phyloP scores from a whole-genome alignment of 2,113 vertebrate species.

The Cynopterus brachyotis region DNA sequence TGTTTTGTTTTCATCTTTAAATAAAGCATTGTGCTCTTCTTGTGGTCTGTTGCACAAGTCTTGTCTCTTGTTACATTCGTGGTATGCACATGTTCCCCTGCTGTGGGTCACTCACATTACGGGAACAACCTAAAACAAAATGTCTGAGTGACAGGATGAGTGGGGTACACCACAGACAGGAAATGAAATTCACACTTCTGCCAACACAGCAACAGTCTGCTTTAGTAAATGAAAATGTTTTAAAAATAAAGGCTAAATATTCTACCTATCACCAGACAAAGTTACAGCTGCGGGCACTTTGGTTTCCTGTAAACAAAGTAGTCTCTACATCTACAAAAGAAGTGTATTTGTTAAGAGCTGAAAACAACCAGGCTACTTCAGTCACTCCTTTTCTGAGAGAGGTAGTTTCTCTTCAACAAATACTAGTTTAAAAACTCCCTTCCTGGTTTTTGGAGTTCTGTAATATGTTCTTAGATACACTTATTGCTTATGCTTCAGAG shows the following conservation, averaged over 20 bases:
- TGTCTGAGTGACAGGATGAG: conserved; percentile 77
- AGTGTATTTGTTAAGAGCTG: conserved; percentile 20
- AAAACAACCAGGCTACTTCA: conserved; percentile 27
- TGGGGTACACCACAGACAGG: conserved; percentile 73
- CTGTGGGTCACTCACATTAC: conserved; percentile 63
- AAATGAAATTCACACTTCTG: conserved; percentile 79
- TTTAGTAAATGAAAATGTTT: conserved; percentile 63
- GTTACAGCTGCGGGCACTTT: conserved; percentile 35
- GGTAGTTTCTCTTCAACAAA: conserved; percentile 54
- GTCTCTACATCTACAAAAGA: conserved; percentile 35
- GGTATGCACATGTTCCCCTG: conserved; percentile 68
- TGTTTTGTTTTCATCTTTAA: conserved; percentile 73
- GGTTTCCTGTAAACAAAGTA: conserved; percentile 53
- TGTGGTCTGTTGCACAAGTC: conserved; percentile 67
- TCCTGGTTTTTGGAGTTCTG: conserved; percentile 50
- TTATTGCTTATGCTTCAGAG: conserved; percentile 45
- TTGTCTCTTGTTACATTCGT: conserved; percentile 57
- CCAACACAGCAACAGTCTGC: conserved; percentile 67
- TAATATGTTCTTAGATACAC: conserved; percentile 48
- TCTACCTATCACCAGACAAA: conserved; percentile 52
- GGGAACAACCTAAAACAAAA: conserved; percentile 72
- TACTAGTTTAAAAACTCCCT: conserved; percentile 44
- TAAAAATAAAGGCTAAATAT: conserved; percentile 49
- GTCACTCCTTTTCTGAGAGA: conserved; percentile 35
- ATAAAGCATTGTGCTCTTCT: conserved; percentile 59